phyloP scores from a whole-genome alignment of 2,797 vertebrate species.

The Lithobates sylvaticus region DNA sequence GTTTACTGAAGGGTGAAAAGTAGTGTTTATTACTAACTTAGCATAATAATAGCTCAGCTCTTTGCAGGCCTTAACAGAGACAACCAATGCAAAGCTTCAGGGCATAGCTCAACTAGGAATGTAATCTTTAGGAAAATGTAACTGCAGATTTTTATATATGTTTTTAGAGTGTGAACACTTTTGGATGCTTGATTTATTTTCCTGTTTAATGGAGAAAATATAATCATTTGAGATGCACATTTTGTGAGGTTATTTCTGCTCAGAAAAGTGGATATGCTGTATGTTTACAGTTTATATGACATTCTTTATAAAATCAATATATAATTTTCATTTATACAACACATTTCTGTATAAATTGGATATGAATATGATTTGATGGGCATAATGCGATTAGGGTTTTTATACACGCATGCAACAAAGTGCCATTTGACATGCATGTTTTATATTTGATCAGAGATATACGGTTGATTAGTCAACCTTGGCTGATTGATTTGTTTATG shows the following conservation, averaged over 20 bases:
- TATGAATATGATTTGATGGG: neutral
- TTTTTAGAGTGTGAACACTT: slow-evolving; percentile 3
- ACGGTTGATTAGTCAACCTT: neutral
- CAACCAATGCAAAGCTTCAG: neutral
- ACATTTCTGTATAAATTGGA: neutral
- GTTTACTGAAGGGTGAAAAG: neutral
- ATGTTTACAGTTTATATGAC: no score
- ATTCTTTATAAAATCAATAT: neutral
- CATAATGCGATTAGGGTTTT: neutral
- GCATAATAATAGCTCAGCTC: slow-evolving; percentile 4
- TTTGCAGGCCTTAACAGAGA: slow-evolving; percentile 6
- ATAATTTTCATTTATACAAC: neutral
- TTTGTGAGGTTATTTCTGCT: neutral
- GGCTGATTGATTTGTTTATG: neutral
- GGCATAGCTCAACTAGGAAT: neutral
- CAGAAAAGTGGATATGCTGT: neutral
- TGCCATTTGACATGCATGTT: neutral
- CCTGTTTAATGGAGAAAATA: neutral
- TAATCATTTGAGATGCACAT: neutral
- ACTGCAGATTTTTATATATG: slow-evolving; percentile 1
- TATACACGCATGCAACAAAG: neutral
- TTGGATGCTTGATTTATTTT: neutral
- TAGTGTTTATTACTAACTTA: neutral
- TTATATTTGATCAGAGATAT: neutral
- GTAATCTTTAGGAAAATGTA: neutral